Evolutionary conservation across 1,140 invertebrate species (phyloP).

Genomic region (Penaeus indicus): DNA sequence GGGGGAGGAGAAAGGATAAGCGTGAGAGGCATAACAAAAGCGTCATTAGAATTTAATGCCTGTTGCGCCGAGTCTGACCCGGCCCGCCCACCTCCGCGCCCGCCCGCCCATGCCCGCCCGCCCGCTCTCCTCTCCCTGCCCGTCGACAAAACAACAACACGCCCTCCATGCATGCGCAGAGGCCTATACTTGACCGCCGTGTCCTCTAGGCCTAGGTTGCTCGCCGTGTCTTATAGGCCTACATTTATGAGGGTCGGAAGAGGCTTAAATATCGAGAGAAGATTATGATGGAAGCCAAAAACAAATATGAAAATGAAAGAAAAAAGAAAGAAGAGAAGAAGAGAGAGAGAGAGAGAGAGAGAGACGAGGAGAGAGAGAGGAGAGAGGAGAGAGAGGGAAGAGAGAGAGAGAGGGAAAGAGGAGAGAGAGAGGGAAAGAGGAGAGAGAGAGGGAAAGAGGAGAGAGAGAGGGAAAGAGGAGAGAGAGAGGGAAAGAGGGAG

Average conservation of each 20-base stretch:
- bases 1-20: background rate
- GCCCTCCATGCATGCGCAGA: too few relatives aligned
- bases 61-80: too few relatives aligned
- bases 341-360: background rate
- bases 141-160: too few relatives aligned
- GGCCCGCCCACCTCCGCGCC: too few relatives aligned
- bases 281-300: background rate
- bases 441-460: background rate
- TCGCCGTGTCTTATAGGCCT: too few relatives aligned
- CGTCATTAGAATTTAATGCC: too few relatives aligned
- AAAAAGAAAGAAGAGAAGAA: background rate
- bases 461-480: background rate
- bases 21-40: too few relatives aligned
- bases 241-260: too few relatives aligned
- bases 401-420: background rate
- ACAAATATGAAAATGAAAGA: background rate
- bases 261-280: slow-evolving; percentile 5
- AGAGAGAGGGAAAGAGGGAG: background rate
- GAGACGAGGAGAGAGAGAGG: background rate
- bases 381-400: background rate
- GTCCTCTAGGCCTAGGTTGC: too few relatives aligned
- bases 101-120: too few relatives aligned
- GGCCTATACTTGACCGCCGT: too few relatives aligned
- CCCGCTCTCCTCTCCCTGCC: too few relatives aligned
- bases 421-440: background rate